These are phyloP conservation scores for Phrixothrix hirtus DNA, from an alignment of 2,888 invertebrate genomes.

Conservation along the genomic window DNA sequence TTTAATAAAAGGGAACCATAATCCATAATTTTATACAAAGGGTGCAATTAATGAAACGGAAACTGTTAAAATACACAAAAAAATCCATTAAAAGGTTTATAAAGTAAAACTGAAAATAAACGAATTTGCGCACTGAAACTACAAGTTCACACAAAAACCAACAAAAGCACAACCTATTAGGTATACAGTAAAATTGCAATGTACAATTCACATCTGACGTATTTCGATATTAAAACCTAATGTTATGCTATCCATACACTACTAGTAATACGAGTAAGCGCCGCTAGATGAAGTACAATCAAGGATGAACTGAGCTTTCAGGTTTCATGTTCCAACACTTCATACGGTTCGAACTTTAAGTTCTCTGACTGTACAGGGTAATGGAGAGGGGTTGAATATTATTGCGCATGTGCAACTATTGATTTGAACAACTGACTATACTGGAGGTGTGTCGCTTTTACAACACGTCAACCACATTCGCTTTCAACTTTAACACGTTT, in stretches of 20 bases:
- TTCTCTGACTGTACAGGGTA: slow-evolving; percentile 41
- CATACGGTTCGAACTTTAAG: slow-evolving; percentile 43
- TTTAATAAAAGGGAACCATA: slow-evolving; percentile 7
- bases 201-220: slow-evolving; percentile 10
- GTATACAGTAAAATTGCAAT: slow-evolving; percentile 13
- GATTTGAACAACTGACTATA: slow-evolving; percentile 46
- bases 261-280: slow-evolving; percentile 45
- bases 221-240: slow-evolving; percentile 40
- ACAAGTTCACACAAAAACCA: slow-evolving; percentile 4
- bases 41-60: slow-evolving; percentile 19
- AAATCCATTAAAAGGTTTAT: slow-evolving; percentile 21
- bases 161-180: slow-evolving; percentile 22
- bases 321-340: slow-evolving; percentile 38
- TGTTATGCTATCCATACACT: slow-evolving; percentile 43
- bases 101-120: slow-evolving; percentile 8
- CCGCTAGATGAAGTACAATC: slow-evolving; percentile 50
- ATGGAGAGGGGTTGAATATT: slow-evolving; percentile 38
- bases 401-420: slow-evolving; percentile 44
- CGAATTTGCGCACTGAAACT: slow-evolving; percentile 12
- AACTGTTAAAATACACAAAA: slow-evolving; percentile 19
- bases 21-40: slow-evolving; percentile 9
- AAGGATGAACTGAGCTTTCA: slow-evolving; percentile 41
- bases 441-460: slow-evolving; percentile 43
- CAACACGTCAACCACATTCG: slow-evolving; percentile 27
- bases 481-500: slow-evolving; percentile 3